Conservation (phyloP, 2,113 vertebrate genomes). For the Paralichthys olivaceus region DNA sequence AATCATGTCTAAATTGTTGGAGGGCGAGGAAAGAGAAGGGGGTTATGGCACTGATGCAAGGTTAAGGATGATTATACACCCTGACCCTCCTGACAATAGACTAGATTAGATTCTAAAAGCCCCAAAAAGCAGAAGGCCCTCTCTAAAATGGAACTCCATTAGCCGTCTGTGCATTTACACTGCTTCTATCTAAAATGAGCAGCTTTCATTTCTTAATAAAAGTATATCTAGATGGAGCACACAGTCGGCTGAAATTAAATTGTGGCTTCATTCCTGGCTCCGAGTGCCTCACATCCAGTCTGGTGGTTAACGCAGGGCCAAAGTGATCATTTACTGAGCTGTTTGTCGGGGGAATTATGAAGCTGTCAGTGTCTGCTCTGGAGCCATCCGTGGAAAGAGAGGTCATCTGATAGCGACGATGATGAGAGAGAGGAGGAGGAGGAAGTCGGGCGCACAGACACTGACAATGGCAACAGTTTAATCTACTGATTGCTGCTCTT, state of each 20-base stretch:
- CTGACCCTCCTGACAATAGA: conserved; percentile 67
- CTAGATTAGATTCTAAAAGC: conserved; percentile 68
- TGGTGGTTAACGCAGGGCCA: conserved; percentile 26
- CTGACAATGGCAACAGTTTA: conserved; percentile 47
- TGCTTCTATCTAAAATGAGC: conserved; percentile 55
- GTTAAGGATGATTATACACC: conserved; percentile 74
- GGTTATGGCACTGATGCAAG: conserved; percentile 64
- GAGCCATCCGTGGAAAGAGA: conserved; percentile 44
- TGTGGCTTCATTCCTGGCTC: conserved; percentile 39
- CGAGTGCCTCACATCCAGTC: conserved; percentile 41
- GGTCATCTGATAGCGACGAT: conserved; percentile 71
- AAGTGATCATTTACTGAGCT: conserved; percentile 63
- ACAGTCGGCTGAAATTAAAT: conserved; percentile 46
- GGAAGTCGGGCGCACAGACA: conserved; percentile 26
- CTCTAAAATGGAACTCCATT: conserved; percentile 54
- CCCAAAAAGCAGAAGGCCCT: conserved; percentile 27
- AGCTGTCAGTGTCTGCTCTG: conserved; percentile 57
- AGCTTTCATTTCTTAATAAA: conserved; percentile 65
- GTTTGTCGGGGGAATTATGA: conserved; percentile 68
- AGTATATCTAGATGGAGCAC: conserved; percentile 49
- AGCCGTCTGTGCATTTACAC: conserved; percentile 48
- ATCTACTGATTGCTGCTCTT: conserved; percentile 60
- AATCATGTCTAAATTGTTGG: conserved; percentile 77
- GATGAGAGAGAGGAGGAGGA: conserved; percentile 53
- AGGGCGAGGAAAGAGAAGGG: conserved; percentile 53